A percentile compares a stretch with the other conserved stretches of the same genome.
phyloP scores from a whole-genome alignment of 2,113 vertebrate genomes.

The Crypturellus undulatus region DNA sequence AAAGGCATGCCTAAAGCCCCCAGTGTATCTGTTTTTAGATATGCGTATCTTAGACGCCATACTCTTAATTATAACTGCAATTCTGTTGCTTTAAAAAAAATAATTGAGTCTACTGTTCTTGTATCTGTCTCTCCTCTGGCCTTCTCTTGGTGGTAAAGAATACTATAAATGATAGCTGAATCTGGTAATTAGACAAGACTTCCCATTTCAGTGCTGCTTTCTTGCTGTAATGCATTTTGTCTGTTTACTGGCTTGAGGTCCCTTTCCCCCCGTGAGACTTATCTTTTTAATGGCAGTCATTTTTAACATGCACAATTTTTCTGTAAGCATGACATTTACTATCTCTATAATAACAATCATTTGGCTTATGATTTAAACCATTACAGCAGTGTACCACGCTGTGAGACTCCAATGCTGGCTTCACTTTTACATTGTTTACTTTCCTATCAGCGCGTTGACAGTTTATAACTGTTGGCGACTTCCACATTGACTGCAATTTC shows the following conservation, averaged over 20 bases:
- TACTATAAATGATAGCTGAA: slow-evolving; percentile 32
- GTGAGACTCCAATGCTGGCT: slow-evolving; percentile 41
- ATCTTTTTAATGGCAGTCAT: slow-evolving; percentile 67
- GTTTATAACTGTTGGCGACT: slow-evolving; percentile 66
- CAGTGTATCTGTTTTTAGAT: neutral
- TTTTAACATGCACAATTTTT: slow-evolving; percentile 70
- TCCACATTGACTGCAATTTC: slow-evolving; percentile 35
- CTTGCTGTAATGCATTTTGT: slow-evolving; percentile 32
- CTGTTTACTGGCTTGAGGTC: slow-evolving; percentile 56
- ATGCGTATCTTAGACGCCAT: neutral
- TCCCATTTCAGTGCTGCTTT: neutral
- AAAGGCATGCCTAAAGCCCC: neutral
- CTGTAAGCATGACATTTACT: slow-evolving; percentile 54
- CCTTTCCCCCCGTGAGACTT: slow-evolving; percentile 41
- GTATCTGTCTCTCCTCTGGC: neutral
- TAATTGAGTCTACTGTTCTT: neutral
- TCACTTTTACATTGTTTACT: slow-evolving; percentile 54
- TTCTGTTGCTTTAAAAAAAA: neutral
- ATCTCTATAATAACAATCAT: slow-evolving; percentile 67
- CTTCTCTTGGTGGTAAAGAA: neutral
- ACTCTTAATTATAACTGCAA: neutral
- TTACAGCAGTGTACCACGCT: slow-evolving; percentile 43
- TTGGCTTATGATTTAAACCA: slow-evolving; percentile 66
- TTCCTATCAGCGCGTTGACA: slow-evolving; percentile 44
- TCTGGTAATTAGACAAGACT: slow-evolving; percentile 51